phyloP scores from a whole-genome alignment of 2,113 vertebrate genomes.

The Pollimyrus isidori region DNA sequence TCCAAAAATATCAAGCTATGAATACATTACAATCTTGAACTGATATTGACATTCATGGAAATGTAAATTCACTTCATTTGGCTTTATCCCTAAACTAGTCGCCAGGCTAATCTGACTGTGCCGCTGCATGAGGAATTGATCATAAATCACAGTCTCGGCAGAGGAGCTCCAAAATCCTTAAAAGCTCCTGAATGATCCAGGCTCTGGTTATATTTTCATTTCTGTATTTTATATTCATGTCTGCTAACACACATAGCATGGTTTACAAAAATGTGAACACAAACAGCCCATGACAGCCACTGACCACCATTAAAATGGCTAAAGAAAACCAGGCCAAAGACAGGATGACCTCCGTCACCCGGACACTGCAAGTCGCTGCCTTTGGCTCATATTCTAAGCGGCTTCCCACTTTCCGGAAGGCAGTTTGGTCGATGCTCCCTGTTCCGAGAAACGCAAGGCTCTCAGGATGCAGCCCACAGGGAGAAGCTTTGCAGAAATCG shows the following conservation, averaged over 20 bases:
- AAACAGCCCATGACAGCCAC: background rate
- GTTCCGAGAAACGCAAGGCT: background rate
- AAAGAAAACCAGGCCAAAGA: background rate
- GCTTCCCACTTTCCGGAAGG: background rate
- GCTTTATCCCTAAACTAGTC: background rate
- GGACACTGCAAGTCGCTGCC: background rate
- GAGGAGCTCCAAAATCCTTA: background rate
- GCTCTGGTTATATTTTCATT: background rate
- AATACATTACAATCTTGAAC: background rate
- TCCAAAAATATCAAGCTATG: conserved; percentile 2
- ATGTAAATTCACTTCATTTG: conserved; percentile 7
- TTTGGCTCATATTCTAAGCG: background rate
- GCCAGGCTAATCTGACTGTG: background rate
- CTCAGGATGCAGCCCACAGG: background rate
- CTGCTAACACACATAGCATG: background rate
- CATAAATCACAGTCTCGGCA: background rate
- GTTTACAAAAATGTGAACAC: background rate
- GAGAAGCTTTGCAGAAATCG: background rate
- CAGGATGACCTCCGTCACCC: background rate
- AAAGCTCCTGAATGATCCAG: background rate
- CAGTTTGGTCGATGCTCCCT: background rate
- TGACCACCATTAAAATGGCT: background rate
- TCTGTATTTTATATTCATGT: background rate
- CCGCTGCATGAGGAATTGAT: background rate
- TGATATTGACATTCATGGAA: background rate